These are phyloP conservation scores for Picathartes gymnocephalus DNA, from an alignment of 2,113 vertebrate genomes.

Conservation along the genomic window DNA sequence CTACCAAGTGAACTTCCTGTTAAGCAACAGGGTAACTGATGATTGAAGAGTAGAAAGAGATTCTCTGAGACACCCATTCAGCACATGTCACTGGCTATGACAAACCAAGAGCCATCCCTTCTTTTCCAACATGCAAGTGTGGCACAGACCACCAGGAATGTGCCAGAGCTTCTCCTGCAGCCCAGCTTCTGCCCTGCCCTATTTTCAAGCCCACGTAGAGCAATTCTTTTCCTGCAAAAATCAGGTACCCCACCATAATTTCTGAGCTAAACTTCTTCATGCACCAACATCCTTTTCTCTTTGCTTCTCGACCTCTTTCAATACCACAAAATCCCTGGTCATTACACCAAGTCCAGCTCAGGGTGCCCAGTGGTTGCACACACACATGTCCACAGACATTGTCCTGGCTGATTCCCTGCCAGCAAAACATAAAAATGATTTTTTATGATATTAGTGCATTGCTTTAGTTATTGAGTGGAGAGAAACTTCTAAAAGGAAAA, in stretches of 20 bases:
- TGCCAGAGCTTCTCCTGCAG: not conserved
- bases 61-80: not conserved
- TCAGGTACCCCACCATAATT: not conserved
- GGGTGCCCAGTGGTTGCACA: not conserved
- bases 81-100: not conserved
- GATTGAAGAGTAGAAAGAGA: not conserved
- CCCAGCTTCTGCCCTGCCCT: not conserved
- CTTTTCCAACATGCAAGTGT: not conserved
- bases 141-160: not conserved
- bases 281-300: not conserved
- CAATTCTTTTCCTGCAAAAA: not conserved
- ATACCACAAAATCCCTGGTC: not conserved
- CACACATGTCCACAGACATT: accelerated
- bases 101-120: not conserved
- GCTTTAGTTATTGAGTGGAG: not conserved
- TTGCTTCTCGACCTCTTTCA: not conserved
- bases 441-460: not conserved
- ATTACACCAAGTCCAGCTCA: not conserved
- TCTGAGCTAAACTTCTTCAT: not conserved
- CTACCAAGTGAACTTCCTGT: not conserved
- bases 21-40: not conserved
- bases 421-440: not conserved
- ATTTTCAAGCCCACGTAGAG: not conserved
- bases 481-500: not conserved
- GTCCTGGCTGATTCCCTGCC: not conserved